phyloP scores from a whole-genome alignment of 2,797 vertebrate genomes.

The Liasis olivaceus region DNA sequence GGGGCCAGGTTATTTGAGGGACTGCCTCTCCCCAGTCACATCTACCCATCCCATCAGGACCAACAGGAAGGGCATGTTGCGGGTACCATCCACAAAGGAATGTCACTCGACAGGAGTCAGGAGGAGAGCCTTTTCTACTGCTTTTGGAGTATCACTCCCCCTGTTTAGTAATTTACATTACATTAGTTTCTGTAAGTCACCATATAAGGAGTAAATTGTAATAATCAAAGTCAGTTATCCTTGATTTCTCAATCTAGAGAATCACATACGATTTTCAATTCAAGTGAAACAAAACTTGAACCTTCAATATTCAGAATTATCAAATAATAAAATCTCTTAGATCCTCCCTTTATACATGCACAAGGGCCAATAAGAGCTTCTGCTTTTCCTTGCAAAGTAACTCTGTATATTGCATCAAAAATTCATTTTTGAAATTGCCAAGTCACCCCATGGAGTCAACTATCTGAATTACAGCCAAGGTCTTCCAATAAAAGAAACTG shows the following conservation, averaged over 20 bases:
- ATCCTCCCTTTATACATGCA: neutral
- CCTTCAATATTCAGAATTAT: neutral
- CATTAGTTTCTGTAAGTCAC: neutral
- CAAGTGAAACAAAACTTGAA: neutral
- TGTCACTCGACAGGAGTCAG: too few species aligned
- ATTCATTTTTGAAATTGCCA: neutral
- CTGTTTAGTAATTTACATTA: too few species aligned
- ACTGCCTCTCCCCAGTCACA: too few species aligned
- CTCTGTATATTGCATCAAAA: neutral
- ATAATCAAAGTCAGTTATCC: neutral
- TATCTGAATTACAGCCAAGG: neutral
- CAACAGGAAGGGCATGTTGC: too few species aligned
- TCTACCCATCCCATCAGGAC: too few species aligned
- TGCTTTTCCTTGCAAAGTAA: neutral
- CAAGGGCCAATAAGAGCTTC: too few species aligned
- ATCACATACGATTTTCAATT: neutral
- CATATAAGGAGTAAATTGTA: neutral
- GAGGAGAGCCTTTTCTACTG: too few species aligned
- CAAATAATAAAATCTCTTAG: neutral
- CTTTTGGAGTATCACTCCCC: too few species aligned
- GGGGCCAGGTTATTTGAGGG: too few species aligned
- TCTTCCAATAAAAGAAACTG: neutral
- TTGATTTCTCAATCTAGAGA: neutral
- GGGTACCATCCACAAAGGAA: too few species aligned
- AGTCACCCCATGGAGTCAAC: neutral